These are phyloP conservation scores for Iguana delicatissima DNA, from an alignment of 2,797 vertebrate genomes.

Conservation along the genomic window DNA sequence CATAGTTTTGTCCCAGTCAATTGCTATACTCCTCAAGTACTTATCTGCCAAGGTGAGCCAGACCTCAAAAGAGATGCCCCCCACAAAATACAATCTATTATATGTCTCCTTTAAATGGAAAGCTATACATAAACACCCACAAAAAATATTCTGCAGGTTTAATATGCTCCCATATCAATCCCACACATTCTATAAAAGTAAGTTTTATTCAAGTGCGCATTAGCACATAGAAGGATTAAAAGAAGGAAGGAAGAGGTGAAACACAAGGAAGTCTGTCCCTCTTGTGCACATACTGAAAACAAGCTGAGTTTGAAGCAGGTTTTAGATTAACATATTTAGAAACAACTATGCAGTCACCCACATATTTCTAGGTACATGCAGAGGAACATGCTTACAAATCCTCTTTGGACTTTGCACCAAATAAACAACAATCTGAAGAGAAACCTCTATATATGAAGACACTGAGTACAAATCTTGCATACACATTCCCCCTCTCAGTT, in stretches of 20 bases:
- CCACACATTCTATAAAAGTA: neutral
- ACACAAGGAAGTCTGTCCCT: too few species aligned
- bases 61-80: conserved; percentile 82
- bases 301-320: too few species aligned
- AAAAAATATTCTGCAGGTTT: neutral
- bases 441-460: neutral
- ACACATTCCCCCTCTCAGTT: neutral
- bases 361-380: neutral
- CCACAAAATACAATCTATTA: conserved; percentile 47
- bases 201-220: neutral
- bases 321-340: too few species aligned
- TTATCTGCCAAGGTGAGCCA: conserved; percentile 97
- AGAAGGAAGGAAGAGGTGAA: neutral
- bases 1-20: conserved; percentile 99
- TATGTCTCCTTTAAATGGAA: conserved; percentile 20
- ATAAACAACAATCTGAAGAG: neutral
- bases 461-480: neutral
- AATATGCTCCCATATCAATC: neutral
- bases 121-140: neutral
- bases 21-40: conserved; percentile 96
- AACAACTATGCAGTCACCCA: neutral
- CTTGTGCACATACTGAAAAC: too few species aligned
- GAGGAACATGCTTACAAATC: neutral
- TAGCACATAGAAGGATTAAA: neutral
- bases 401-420: neutral